Evolutionary conservation across 2,888 invertebrate species (phyloP).

Genomic region (Cheilosia vernalis): DNA sequence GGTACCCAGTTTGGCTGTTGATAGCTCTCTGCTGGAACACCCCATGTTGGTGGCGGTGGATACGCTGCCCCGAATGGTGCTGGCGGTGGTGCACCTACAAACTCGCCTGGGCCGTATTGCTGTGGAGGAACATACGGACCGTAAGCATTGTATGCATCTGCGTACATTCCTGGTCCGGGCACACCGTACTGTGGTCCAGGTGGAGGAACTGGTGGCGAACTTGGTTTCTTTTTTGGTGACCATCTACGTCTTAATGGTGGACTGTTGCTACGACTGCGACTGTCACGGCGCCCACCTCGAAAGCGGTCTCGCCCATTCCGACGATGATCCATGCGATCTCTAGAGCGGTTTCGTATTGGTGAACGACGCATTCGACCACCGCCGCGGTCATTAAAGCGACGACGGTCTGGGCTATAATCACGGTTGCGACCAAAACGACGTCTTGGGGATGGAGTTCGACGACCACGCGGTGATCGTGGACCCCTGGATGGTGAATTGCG

Average conservation of each 20-base stretch:
- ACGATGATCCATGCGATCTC: conserved; percentile 76
- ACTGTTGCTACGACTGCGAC: conserved; percentile 79
- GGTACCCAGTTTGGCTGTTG: conserved; percentile 58
- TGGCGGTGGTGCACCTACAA: conserved; percentile 77
- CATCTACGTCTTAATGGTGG: conserved; percentile 79
- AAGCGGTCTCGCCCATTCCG: conserved; percentile 77
- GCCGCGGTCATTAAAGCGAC: conserved; percentile 79
- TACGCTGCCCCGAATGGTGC: conserved; percentile 79
- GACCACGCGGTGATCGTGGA: conserved; percentile 75
- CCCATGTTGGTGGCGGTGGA: conserved; percentile 80
- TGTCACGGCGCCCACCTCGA: conserved; percentile 76
- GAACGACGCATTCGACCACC: conserved; percentile 73
- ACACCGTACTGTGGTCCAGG: conserved; percentile 77
- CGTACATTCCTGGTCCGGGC: conserved; percentile 79
- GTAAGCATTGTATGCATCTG: conserved; percentile 78
- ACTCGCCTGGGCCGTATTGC: conserved; percentile 77
- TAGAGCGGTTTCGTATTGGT: conserved; percentile 77
- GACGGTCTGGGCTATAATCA: conserved; percentile 67
- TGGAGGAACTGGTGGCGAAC: conserved; percentile 76
- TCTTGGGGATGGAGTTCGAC: conserved; percentile 80
- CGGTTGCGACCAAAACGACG: conserved; percentile 77
- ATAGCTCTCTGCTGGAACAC: conserved; percentile 74
- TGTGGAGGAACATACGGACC: conserved; percentile 79
- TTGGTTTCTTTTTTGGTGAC: conserved; percentile 81
- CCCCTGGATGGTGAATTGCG: conserved; percentile 76